Percentiles rank a stretch among this genome's conserved stretches.
These are phyloP conservation scores for Mugil cephalus DNA, from an alignment of 2,113 vertebrate genomes.

Conservation along the genomic window DNA sequence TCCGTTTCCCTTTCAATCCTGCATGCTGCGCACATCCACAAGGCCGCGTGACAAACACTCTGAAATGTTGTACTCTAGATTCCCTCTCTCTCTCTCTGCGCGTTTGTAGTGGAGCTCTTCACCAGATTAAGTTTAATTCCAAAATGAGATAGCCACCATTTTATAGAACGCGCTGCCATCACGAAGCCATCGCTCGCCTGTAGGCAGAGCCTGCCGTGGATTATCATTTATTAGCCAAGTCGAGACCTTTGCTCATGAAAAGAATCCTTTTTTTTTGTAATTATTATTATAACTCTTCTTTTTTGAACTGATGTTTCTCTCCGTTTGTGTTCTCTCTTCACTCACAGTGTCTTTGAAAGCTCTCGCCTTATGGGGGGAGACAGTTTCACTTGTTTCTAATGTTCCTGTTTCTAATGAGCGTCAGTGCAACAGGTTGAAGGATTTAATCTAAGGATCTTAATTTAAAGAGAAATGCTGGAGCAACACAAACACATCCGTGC, in stretches of 20 bases:
- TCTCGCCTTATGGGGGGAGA: too few relatives aligned
- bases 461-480: too few relatives aligned
- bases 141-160: constrained; percentile 63
- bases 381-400: too few relatives aligned
- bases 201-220: constrained; percentile 37
- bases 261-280: too few relatives aligned
- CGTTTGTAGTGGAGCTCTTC: constrained; percentile 45
- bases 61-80: constrained; percentile 46
- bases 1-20: constrained; percentile 12
- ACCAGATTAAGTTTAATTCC: constrained; percentile 69
- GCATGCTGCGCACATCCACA: constrained; percentile 50
- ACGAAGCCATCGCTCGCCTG: constrained; percentile 43
- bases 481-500: too few relatives aligned
- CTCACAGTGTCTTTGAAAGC: too few relatives aligned
- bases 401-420: too few relatives aligned
- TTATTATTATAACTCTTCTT: too few relatives aligned
- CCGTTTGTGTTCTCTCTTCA: constrained; percentile 4
- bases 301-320: constrained; percentile 8
- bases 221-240: constrained; percentile 31
- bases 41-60: constrained; percentile 58
- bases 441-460: too few relatives aligned
- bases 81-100: constrained; percentile 42
- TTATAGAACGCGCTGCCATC: constrained; percentile 21
- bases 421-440: too few relatives aligned
- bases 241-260: constrained; percentile 37